Evolutionary conservation across 64 coral and sea anemone species (phyloP).

Genomic region (Stylophora pistillata): DNA sequence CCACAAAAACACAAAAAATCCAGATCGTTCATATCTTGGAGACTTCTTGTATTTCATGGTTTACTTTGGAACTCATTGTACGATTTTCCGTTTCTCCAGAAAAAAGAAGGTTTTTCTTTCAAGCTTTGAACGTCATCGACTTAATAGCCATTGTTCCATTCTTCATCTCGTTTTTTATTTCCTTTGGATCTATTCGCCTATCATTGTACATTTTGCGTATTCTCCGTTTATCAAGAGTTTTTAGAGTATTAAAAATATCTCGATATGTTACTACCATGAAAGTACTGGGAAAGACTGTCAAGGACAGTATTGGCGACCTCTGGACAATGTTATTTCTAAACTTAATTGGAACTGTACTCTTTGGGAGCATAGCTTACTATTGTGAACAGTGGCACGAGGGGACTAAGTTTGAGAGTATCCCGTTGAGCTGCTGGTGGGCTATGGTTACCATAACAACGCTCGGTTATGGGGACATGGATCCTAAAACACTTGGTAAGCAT

Average conservation of each 20-base stretch:
- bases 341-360: slow-evolving; percentile 49
- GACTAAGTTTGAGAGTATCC: slow-evolving; percentile 50
- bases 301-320: slow-evolving; percentile 35
- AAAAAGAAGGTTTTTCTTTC: slow-evolving; percentile 43
- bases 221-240: slow-evolving; percentile 41
- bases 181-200: not conserved
- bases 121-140: slow-evolving; percentile 56
- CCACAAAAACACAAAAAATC: not conserved
- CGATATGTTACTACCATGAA: slow-evolving; percentile 57
- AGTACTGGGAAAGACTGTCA: slow-evolving; percentile 48
- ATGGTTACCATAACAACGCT: slow-evolving; percentile 54
- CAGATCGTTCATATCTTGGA: slow-evolving; percentile 13
- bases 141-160: slow-evolving; percentile 46
- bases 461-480: slow-evolving; percentile 60
- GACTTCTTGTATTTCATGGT: slow-evolving; percentile 45
- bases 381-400: slow-evolving; percentile 43
- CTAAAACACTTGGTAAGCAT: slow-evolving; percentile 40
- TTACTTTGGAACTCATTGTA: slow-evolving; percentile 43
- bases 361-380: slow-evolving; percentile 54
- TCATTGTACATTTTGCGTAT: slow-evolving; percentile 12
- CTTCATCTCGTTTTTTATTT: slow-evolving; percentile 28
- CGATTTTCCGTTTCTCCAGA: slow-evolving; percentile 49
- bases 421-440: slow-evolving; percentile 49
- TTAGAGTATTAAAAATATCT: slow-evolving; percentile 48
- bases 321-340: slow-evolving; percentile 61